These are phyloP conservation scores for Timema cristinae DNA, from an alignment of 2,888 invertebrate genomes.

Conservation along the genomic window DNA sequence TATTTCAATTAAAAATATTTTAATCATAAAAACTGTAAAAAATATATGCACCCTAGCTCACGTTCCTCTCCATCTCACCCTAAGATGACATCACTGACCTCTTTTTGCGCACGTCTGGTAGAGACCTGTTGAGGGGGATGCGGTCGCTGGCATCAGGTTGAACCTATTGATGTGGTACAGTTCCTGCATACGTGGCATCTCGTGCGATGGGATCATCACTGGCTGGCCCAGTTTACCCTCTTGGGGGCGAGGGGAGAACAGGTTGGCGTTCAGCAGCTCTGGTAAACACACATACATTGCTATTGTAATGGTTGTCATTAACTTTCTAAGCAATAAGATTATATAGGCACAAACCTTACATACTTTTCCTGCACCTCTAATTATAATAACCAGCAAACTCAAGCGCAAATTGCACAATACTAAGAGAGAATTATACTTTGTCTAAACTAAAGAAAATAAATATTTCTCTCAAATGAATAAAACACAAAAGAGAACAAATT, in stretches of 20 bases:
- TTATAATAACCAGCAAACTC: too few species aligned
- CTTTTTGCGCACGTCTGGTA: slow-evolving; percentile 79
- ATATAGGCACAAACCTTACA: too few species aligned
- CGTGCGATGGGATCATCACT: slow-evolving; percentile 69
- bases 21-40: too few species aligned
- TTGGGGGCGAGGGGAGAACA: slow-evolving; percentile 66
- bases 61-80: not conserved
- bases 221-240: slow-evolving; percentile 79
- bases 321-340: too few species aligned
- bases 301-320: too few species aligned
- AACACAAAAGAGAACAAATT: too few species aligned
- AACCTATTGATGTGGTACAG: slow-evolving; percentile 81
- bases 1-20: too few species aligned
- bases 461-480: too few species aligned
- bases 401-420: too few species aligned
- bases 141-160: slow-evolving; percentile 85
- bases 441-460: too few species aligned
- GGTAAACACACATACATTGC: slow-evolving; percentile 30
- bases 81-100: slow-evolving; percentile 50
- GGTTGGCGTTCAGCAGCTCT: slow-evolving; percentile 72
- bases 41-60: not conserved
- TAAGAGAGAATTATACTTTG: too few species aligned
- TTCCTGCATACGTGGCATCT: slow-evolving; percentile 71
- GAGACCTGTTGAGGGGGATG: slow-evolving; percentile 76
- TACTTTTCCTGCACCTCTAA: too few species aligned